These are phyloP conservation scores for Mystacornis crossleyi DNA, from an alignment of 2,113 vertebrate genomes.

Conservation along the genomic window DNA sequence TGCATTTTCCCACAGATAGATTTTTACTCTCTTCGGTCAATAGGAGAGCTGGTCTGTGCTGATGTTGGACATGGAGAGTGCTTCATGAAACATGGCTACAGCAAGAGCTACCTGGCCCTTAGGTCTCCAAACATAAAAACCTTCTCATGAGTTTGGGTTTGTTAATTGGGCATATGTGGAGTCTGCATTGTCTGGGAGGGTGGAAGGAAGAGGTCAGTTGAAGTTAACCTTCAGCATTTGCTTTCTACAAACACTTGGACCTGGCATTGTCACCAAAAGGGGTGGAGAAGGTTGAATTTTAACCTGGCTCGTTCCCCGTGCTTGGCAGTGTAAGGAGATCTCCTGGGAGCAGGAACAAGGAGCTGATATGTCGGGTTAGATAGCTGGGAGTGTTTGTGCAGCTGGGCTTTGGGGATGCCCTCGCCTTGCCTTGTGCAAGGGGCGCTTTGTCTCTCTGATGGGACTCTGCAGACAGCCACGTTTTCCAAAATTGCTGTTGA, in stretches of 20 bases:
- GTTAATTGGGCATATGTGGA: background rate
- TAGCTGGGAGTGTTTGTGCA: background rate
- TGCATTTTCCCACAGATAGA: background rate
- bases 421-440: background rate
- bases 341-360: background rate
- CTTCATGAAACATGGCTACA: background rate
- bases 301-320: slow-evolving; percentile 19
- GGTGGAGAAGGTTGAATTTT: slow-evolving; percentile 59
- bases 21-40: background rate
- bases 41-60: background rate
- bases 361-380: background rate
- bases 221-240: background rate
- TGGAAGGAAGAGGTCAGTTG: background rate
- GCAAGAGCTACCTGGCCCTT: background rate
- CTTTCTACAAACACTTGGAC: background rate
- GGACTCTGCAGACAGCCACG: background rate
- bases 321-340: slow-evolving; percentile 10
- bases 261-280: background rate
- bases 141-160: background rate
- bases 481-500: background rate
- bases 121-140: background rate
- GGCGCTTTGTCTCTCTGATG: background rate
- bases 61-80: background rate
- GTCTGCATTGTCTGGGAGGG: background rate
- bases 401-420: slow-evolving; percentile 15